These are phyloP conservation scores for Calyptomena viridis DNA, from an alignment of 2,113 vertebrate species.

Conservation along the genomic window DNA sequence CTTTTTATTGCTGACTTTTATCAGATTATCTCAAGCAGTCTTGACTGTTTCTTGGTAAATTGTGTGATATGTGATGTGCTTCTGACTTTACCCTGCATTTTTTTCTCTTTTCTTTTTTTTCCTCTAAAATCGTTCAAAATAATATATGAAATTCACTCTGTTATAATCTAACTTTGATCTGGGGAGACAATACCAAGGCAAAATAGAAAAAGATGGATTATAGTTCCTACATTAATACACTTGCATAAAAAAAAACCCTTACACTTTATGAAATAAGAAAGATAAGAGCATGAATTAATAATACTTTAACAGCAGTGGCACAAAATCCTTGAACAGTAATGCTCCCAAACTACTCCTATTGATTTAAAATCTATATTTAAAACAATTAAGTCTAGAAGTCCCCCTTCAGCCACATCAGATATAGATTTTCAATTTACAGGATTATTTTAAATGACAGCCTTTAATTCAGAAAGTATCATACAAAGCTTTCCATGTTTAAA, in stretches of 20 bases:
- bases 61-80: background rate
- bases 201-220: conserved; percentile 57
- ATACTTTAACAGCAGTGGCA: conserved; percentile 41
- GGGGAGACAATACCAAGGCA: background rate
- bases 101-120: background rate
- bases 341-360: conserved; percentile 45
- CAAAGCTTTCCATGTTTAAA: background rate
- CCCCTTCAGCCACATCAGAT: conserved; percentile 45
- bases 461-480: conserved; percentile 46
- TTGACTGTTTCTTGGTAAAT: conserved; percentile 30
- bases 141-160: conserved; percentile 55
- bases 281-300: conserved; percentile 65
- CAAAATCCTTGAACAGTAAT: conserved; percentile 51
- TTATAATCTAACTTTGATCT: conserved; percentile 54
- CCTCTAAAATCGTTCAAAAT: conserved; percentile 31
- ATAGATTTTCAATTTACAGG: conserved; percentile 60
- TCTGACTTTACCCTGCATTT: conserved; percentile 28
- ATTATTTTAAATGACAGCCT: conserved; percentile 25
- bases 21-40: conserved; percentile 19
- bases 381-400: conserved; percentile 28
- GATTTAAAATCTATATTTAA: conserved; percentile 65
- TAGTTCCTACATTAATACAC: conserved; percentile 41
- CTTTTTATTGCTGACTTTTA: conserved; percentile 52
- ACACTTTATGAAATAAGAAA: conserved; percentile 49
- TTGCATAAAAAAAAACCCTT: background rate